Conservation (phyloP, 2,888 invertebrate species). For the Anarsia innoxiella region DNA sequence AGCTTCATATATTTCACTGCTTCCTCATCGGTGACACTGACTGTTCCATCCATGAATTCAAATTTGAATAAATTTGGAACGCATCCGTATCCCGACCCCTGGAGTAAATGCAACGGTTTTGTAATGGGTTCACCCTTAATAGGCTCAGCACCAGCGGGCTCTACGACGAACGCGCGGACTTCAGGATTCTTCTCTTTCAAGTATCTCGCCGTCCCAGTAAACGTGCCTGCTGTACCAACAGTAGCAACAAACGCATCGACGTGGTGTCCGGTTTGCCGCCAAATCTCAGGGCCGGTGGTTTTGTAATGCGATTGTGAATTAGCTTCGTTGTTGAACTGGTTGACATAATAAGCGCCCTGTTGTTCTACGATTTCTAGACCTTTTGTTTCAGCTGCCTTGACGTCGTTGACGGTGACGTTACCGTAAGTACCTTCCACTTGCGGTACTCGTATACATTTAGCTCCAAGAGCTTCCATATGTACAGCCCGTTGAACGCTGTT, state of each 20-base stretch:
- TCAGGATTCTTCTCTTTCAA: constrained; percentile 56
- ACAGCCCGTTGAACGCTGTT: constrained; percentile 62
- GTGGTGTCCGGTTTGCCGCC: constrained; percentile 59
- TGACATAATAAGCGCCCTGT: constrained; percentile 54
- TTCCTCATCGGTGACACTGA: constrained; percentile 58
- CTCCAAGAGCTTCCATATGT: constrained; percentile 66
- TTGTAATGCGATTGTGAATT: too few relatives aligned
- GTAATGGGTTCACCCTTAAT: constrained; percentile 55
- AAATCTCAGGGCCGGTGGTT: constrained; percentile 64
- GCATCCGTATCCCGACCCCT: constrained; percentile 64
- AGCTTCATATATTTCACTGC: constrained; percentile 44
- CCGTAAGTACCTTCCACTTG: constrained; percentile 66
- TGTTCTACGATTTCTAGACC: constrained; percentile 44
- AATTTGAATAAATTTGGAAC: constrained; percentile 54
- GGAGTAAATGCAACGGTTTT: constrained; percentile 60
- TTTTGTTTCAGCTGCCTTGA: constrained; percentile 48
- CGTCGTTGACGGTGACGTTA: constrained; percentile 54
- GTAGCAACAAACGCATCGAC: constrained; percentile 60
- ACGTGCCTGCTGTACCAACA: constrained; percentile 62
- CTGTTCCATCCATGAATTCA: constrained; percentile 53
- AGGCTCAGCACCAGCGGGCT: constrained; percentile 56
- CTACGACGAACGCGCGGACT: constrained; percentile 51
- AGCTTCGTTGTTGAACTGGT: constrained; percentile 59
- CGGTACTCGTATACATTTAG: constrained; percentile 54
- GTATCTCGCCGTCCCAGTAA: constrained; percentile 52